Evolutionary conservation across 2,113 vertebrate species (phyloP).

Genomic region (Albula goreensis): DNA sequence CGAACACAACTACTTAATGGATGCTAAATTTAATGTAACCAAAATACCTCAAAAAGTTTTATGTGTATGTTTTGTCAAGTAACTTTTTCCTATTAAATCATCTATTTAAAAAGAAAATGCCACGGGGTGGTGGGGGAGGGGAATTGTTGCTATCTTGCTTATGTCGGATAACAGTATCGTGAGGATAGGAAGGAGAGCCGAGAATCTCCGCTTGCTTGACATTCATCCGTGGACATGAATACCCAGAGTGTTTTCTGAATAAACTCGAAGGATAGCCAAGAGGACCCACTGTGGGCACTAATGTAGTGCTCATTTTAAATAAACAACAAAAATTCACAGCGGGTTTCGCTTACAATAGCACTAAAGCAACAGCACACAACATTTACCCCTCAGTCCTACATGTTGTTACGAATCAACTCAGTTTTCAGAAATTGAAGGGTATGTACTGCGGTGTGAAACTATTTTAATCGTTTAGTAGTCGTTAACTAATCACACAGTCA

Average conservation of each 20-base stretch:
- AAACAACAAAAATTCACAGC: background rate
- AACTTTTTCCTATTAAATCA: background rate
- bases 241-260: slow-evolving; percentile 43
- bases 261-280: slow-evolving; percentile 5
- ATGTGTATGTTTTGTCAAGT: background rate
- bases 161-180: slow-evolving; percentile 7
- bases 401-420: background rate
- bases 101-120: background rate
- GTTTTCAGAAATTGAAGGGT: too few species aligned
- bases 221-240: slow-evolving; percentile 50
- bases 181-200: background rate
- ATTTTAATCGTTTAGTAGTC: background rate
- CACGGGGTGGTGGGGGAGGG: background rate
- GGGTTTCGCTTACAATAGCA: background rate
- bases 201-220: slow-evolving; percentile 57
- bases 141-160: background rate
- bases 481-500: background rate
- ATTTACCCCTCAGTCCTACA: background rate
- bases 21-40: too few species aligned
- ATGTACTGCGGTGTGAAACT: background rate
- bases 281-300: background rate
- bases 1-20: too few species aligned
- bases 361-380: background rate
- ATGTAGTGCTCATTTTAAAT: background rate
- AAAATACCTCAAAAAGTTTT: background rate